phyloP scores from a whole-genome alignment of 2,113 vertebrate genomes.

The Phaetusa simplex region DNA sequence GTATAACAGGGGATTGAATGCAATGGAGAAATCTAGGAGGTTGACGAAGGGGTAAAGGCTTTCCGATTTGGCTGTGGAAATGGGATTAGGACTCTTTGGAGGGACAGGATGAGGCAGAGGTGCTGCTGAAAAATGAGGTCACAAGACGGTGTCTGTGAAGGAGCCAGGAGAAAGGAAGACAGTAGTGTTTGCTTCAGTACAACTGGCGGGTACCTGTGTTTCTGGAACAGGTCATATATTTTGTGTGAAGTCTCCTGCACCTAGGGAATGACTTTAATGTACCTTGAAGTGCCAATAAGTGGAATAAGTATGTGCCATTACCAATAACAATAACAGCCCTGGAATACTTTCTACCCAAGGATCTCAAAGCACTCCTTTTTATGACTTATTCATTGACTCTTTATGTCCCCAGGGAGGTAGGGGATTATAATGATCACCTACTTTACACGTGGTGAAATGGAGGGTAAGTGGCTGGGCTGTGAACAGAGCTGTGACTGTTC shows the following conservation, averaged over 20 bases:
- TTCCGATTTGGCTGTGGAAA: not conserved
- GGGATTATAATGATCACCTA: not conserved
- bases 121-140: not conserved
- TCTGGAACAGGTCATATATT: constrained; percentile 13
- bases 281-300: constrained; percentile 25
- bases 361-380: constrained; percentile 34
- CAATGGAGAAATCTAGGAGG: not conserved
- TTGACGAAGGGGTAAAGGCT: not conserved
- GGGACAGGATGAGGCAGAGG: not conserved
- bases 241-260: not conserved
- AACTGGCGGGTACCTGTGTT: not conserved
- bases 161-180: not conserved
- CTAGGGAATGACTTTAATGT: constrained; percentile 20
- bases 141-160: not conserved
- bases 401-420: not conserved
- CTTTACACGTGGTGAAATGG: not conserved
- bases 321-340: constrained; percentile 37
- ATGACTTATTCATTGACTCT: constrained; percentile 17
- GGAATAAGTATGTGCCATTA: constrained; percentile 30
- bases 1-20: not conserved
- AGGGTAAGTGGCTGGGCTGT: constrained; percentile 4
- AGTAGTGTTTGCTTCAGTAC: not conserved
- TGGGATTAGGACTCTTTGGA: not conserved
- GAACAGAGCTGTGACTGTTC: not conserved
- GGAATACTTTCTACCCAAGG: not conserved